Evolutionary conservation across 2,888 invertebrate species (phyloP), one percentile per base, ranked within the genome.

Genomic region (Diarsia brunnea): DNA sequence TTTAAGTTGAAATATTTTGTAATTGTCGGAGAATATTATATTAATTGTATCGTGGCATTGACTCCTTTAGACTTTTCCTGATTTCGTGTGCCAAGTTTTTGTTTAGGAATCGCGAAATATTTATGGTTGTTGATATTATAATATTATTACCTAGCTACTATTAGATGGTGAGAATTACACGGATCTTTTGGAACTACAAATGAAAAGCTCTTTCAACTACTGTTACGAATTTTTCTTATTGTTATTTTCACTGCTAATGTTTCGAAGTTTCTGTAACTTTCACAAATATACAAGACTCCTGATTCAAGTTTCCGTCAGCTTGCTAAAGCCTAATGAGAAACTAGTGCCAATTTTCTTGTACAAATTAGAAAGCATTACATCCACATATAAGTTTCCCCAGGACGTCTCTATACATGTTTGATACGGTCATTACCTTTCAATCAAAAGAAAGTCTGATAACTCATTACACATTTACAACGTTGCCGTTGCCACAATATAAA

Each of bases 1-100:
- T 38, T 38, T 49, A 43, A 43, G 47, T 4, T 10, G n/a, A 45
- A 49, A 47, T 12, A 19, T 69, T 81, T 43, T 66, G 19, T 2
- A 63, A 38, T 73, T 64, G 27, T 61, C 14, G 43, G 16, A 38
- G 4, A 27, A 45, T 67, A 55, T 58, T 21, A 51, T n/a, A n/a
- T n/a, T n/a, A 58, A 60, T 19, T 60, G 27, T 70, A 47, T 43
- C 58, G 63, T 72, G 81, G 82, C 85, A 82, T 81, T 82, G 82
- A 81, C 82, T 84, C 60, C 72, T 70, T 67, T 49, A 12, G 3
- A 63, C 47, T 70, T 49, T 86, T 86, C 84, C 84, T 78, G 79
- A 83, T 60, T 27, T 71, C 58, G 7, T 38, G 75, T 75, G 84
- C 86, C 78, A 86, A 84, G 61, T 55, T 73, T 70, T 64, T 75